Conservation (phyloP, 2,888 invertebrate species). For the Protodeltote pygarga region DNA sequence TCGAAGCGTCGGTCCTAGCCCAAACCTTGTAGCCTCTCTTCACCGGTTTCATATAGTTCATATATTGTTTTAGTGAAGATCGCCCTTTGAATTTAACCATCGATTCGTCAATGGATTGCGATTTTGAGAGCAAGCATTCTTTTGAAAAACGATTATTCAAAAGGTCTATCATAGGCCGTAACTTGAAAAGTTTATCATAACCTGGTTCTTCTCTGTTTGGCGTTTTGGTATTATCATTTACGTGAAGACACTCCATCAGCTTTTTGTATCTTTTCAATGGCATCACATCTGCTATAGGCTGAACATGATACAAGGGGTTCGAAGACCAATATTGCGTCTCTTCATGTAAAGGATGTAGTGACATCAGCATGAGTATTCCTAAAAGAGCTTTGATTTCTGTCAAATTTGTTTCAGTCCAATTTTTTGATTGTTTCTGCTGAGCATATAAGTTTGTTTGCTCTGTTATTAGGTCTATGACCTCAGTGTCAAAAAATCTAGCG, state of each 20-base stretch:
- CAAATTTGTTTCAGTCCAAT: background rate
- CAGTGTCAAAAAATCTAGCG: too few species aligned
- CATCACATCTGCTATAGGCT: slow-evolving; percentile 7
- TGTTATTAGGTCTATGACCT: too few species aligned
- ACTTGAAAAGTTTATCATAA: slow-evolving; percentile 10
- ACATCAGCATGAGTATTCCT: slow-evolving; percentile 6
- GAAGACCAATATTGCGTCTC: slow-evolving; percentile 10
- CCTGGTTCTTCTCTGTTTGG: slow-evolving; percentile 1
- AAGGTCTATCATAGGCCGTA: slow-evolving; percentile 13
- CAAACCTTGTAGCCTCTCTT: slow-evolving; percentile 20
- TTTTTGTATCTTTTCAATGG: slow-evolving; percentile 13
- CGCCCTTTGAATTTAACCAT: slow-evolving; percentile 13
- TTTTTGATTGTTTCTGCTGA: background rate
- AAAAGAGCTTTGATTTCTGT: slow-evolving; percentile 1
- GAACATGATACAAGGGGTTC: slow-evolving; percentile 6
- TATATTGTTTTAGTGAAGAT: slow-evolving; percentile 16
- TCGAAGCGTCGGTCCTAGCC: slow-evolving; percentile 18
- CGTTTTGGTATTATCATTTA: slow-evolving; percentile 9
- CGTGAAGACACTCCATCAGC: slow-evolving; percentile 11
- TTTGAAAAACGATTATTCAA: slow-evolving; percentile 7
- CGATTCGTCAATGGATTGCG: slow-evolving; percentile 10
- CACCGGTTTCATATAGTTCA: slow-evolving; percentile 21
- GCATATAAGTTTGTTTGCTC: too few species aligned
- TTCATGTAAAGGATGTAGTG: slow-evolving; percentile 5
- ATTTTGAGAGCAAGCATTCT: slow-evolving; percentile 7